Conservation (phyloP, 2,113 vertebrate species). For the Megaptera novaeangliae region DNA sequence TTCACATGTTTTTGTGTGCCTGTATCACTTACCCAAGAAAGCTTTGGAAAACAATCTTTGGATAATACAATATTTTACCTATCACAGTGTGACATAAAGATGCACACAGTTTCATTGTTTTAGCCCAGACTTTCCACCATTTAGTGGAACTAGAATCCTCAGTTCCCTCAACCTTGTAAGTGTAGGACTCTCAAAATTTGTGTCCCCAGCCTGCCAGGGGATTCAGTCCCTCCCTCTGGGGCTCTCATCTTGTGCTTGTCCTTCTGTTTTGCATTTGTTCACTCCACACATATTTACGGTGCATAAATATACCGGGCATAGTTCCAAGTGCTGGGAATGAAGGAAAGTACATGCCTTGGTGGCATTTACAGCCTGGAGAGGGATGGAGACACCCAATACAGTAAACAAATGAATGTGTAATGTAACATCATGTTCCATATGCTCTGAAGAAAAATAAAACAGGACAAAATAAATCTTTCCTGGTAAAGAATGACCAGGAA, state of each 20-base stretch:
- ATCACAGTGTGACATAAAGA: background rate
- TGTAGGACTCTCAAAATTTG: accelerated
- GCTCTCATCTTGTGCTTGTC: too few species aligned
- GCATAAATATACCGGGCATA: accelerated
- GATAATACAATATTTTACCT: background rate
- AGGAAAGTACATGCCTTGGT: too few species aligned
- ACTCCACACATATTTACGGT: background rate
- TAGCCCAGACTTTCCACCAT: background rate
- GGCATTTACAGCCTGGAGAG: too few species aligned
- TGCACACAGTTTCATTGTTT: background rate
- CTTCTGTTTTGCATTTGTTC: too few species aligned
- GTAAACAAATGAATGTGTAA: too few species aligned
- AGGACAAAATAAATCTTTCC: background rate
- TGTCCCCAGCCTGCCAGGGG: accelerated
- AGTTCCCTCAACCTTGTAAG: accelerated
- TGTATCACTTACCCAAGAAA: background rate
- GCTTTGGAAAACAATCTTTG: background rate
- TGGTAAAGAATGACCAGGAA: background rate
- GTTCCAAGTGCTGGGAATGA: background rate
- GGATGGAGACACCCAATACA: accelerated
- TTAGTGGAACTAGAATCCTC: background rate
- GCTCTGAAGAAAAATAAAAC: background rate
- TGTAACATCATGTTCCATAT: too few species aligned
- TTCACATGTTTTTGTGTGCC: accelerated
- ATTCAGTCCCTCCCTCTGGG: background rate